Evolutionary conservation across 2,797 vertebrate species (phyloP), one percentile per base, ranked within the genome.

Genomic region (Typhlichthys eigenmanni): DNA sequence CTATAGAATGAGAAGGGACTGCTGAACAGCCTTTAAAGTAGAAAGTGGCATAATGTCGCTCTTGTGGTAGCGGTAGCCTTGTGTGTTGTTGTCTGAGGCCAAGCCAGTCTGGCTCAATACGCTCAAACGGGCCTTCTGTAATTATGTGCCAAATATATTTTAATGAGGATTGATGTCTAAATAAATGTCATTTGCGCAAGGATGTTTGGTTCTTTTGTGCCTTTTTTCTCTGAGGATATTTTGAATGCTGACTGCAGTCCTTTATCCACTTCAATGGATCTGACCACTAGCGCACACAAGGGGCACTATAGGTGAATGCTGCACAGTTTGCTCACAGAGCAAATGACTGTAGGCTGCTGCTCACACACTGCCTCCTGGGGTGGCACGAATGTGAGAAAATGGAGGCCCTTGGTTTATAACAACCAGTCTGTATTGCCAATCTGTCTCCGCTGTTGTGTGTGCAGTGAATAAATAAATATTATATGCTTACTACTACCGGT

Each of bases 71-170:
- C 56, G 16, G n/a, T 38, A 7, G 65, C 46, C 58, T 58, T 58
- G 70, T 79, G 77, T 75, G 81, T 75, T 84, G 74, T 74, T 74
- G 60, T 77, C 80, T 68, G 69, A 79, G 60, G 68, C 60, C 60
- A 47, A 71, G 56, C 14, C 67, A 76, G 69, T 58, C 58, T 63
- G 73, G 69, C 78, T 82, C 58, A 60, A 65, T 29, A 51, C 59
- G 62, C 75, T 76, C 64, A 59, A 71, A 82, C 66, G 57, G 59
- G 24, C 38, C 75, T 90, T 89, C 90, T 92, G 84, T 92, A 91
- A 92, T 91, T 89, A 92, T 87, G 82, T 72, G 69, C 85, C 85
- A 88, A 86, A 90, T 89, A 90, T 82, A 88, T 87, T 91, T 90
- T 83, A 88, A 89, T 88, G 85, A 85, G 82, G 79, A 89, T 75